A percentile compares a stretch with the other conserved stretches of the same genome.
These are phyloP conservation scores for Mya arenaria DNA, from an alignment of 1,140 invertebrate species.

Conservation along the genomic window DNA sequence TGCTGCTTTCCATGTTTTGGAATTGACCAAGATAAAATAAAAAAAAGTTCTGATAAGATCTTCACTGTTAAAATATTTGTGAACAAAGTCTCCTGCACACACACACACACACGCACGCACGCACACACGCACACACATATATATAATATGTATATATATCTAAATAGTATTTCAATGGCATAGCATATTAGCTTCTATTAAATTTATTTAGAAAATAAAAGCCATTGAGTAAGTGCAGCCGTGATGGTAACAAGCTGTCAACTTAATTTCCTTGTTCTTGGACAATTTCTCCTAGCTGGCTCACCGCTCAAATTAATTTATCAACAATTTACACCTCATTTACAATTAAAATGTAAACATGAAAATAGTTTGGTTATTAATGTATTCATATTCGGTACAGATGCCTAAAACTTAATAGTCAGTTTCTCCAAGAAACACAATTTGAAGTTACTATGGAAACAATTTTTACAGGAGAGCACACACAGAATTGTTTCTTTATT, in stretches of 20 bases:
- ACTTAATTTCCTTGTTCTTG: not conserved
- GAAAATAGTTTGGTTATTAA: slow-evolving; percentile 4
- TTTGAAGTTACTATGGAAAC: not conserved
- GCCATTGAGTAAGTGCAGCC: no score
- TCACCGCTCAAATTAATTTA: slow-evolving; percentile 1
- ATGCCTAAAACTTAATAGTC: slow-evolving; percentile 2
- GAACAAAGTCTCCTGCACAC: no score
- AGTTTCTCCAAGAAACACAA: not conserved
- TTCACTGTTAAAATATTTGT: slow-evolving; percentile 9
- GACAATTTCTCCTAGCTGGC: no score
- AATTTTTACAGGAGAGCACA: not conserved
- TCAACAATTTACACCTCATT: not conserved
- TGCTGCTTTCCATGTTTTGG: not conserved
- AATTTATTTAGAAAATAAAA: no score
- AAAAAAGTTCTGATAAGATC: not conserved
- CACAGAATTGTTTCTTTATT: not conserved
- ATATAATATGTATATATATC: no score
- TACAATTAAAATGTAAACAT: slow-evolving; percentile 6
- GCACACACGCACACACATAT: no score
- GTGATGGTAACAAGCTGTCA: not conserved
- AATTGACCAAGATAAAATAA: not conserved
- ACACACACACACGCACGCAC: no score
- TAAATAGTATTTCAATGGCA: no score
- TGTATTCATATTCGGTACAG: not conserved
- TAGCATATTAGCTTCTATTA: no score